phyloP scores from a whole-genome alignment of 2,113 vertebrate species.

The Psephotus haematonotus region DNA sequence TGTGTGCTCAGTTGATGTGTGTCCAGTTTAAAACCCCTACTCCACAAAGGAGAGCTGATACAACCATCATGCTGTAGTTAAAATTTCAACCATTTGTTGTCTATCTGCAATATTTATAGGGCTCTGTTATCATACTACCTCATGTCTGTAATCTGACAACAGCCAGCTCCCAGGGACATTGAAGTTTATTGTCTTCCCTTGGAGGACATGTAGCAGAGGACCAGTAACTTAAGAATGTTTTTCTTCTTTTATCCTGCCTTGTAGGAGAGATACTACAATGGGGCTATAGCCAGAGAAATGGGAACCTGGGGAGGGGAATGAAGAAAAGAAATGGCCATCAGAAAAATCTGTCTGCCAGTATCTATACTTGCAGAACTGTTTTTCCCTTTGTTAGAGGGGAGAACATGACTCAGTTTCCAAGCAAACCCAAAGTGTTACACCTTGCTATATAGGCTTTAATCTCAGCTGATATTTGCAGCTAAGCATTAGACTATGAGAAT shows the following conservation, averaged over 20 bases:
- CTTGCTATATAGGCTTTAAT: slow-evolving; percentile 67
- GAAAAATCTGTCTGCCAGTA: slow-evolving; percentile 62
- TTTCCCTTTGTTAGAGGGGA: slow-evolving; percentile 60
- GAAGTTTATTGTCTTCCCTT: neutral
- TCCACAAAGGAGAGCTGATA: accelerated
- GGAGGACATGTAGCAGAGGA: neutral
- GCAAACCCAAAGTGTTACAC: slow-evolving; percentile 61
- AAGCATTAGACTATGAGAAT: slow-evolving; percentile 65
- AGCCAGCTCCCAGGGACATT: neutral
- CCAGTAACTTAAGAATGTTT: slow-evolving; percentile 3
- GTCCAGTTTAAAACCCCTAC: neutral
- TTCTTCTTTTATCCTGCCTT: neutral
- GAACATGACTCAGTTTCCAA: slow-evolving; percentile 68
- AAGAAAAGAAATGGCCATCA: slow-evolving; percentile 43
- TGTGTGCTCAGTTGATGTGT: neutral
- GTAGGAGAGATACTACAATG: slow-evolving; percentile 23
- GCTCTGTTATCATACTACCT: neutral
- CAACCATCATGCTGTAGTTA: neutral
- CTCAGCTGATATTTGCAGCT: slow-evolving; percentile 69
- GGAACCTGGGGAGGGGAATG: neutral
- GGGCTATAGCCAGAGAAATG: slow-evolving; percentile 28
- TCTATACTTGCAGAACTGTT: slow-evolving; percentile 39
- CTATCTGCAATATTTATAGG: neutral
- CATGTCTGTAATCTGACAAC: neutral
- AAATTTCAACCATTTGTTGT: neutral